Percentiles rank a stretch among this genome's conserved stretches.
These are phyloP conservation scores for Yponomeuta plumbellus DNA, from an alignment of 2,888 invertebrate genomes.

Conservation along the genomic window DNA sequence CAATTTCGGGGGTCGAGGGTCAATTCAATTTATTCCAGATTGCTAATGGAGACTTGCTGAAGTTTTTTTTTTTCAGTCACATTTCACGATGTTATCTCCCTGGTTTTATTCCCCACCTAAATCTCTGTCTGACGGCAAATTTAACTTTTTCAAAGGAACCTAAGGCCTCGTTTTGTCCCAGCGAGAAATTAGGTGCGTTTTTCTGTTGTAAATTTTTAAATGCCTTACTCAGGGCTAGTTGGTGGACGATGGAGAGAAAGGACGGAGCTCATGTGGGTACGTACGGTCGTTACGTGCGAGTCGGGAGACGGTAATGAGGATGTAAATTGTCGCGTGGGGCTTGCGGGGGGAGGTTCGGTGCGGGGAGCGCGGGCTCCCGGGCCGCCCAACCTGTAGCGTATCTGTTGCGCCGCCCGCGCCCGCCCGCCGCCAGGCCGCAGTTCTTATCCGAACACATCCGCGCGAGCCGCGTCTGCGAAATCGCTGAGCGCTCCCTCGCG, in stretches of 20 bases:
- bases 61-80: neutral
- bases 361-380: conserved; percentile 42
- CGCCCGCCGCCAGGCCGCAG: conserved; percentile 27
- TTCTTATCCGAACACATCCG: conserved; percentile 1
- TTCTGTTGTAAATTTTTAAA: neutral
- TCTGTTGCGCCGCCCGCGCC: conserved; percentile 68
- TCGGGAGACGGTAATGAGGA: conserved; percentile 60
- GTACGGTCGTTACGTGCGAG: conserved; percentile 36
- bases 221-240: neutral
- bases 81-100: neutral
- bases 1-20: no score
- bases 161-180: neutral
- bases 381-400: conserved; percentile 71
- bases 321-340: conserved; percentile 58
- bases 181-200: neutral
- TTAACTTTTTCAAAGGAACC: neutral
- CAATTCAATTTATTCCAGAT: neutral
- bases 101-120: neutral
- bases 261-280: neutral
- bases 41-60: neutral
- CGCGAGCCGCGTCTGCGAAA: conserved; percentile 13
- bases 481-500: neutral
- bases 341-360: conserved; percentile 27
- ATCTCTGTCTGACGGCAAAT: neutral
- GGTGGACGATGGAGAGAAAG: neutral